phyloP scores from a whole-genome alignment of 2,113 vertebrate genomes.

The Illadopsis cleaveri region DNA sequence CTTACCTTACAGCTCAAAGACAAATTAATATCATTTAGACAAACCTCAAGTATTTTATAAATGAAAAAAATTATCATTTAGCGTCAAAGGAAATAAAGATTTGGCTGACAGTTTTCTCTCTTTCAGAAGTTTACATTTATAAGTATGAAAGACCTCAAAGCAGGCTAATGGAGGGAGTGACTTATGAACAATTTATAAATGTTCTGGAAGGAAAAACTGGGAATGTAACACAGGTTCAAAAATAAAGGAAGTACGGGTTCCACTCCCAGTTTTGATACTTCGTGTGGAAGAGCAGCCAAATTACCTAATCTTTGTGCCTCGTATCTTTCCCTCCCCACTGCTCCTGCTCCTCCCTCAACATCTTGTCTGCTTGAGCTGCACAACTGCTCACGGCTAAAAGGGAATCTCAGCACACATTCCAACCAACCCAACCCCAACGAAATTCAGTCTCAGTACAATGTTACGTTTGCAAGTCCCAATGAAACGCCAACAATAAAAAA shows the following conservation, averaged over 20 bases:
- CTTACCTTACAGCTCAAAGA: neutral
- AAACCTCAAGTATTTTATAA: neutral
- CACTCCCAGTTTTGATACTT: neutral
- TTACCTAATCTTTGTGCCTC: neutral
- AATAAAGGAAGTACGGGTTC: neutral
- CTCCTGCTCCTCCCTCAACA: neutral
- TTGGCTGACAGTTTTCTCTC: neutral
- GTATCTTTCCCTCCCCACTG: neutral
- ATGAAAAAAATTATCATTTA: neutral
- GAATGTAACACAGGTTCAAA: neutral
- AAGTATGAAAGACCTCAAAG: neutral
- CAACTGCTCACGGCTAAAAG: neutral
- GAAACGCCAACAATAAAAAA: neutral
- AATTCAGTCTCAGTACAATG: neutral
- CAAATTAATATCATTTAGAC: neutral
- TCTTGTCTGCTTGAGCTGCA: neutral
- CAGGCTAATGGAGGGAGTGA: neutral
- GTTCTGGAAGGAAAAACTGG: neutral
- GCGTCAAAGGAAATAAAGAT: neutral
- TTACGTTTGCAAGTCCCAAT: no score
- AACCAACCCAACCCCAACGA: neutral
- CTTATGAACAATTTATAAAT: neutral
- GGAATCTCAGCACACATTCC: neutral
- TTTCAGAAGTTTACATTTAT: neutral
- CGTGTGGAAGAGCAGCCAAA: neutral